These are phyloP conservation scores for Malacoraja senta DNA, from an alignment of 2,797 vertebrate genomes.

Conservation along the genomic window DNA sequence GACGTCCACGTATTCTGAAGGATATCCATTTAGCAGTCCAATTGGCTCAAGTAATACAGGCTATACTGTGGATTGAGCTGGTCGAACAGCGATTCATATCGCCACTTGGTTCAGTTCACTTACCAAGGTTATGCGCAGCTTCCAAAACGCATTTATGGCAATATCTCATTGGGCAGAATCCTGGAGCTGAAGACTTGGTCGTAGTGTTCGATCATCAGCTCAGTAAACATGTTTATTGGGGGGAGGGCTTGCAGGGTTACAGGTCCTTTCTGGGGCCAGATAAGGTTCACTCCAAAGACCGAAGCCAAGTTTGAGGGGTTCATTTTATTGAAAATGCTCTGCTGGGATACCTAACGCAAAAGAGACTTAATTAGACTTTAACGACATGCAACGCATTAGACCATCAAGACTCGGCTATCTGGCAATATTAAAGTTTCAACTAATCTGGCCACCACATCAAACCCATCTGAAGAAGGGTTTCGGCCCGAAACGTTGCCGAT, in stretches of 20 bases:
- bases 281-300: conserved; percentile 73
- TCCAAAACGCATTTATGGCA: conserved; percentile 45
- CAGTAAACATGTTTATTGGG: conserved; percentile 75
- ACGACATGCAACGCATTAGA: not conserved
- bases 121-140: not conserved
- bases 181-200: conserved; percentile 56
- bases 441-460: not conserved
- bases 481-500: too few species aligned
- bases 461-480: too few species aligned
- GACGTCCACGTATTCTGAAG: not conserved
- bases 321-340: conserved; percentile 77
- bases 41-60: not conserved
- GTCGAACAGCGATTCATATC: not conserved
- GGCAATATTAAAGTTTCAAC: not conserved
- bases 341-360: conserved; percentile 60
- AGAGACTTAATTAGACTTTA: not conserved
- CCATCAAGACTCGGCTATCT: not conserved
- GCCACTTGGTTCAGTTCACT: not conserved
- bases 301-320: conserved; percentile 74
- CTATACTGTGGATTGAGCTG: not conserved
- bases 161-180: conserved; percentile 47
- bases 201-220: conserved; percentile 72
- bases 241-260: conserved; percentile 61
- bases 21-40: not conserved
- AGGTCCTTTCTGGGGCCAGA: conserved; percentile 59